Evolutionary conservation across 1,140 invertebrate genomes (phyloP).

Genomic region (Euglossa dilemma): DNA sequence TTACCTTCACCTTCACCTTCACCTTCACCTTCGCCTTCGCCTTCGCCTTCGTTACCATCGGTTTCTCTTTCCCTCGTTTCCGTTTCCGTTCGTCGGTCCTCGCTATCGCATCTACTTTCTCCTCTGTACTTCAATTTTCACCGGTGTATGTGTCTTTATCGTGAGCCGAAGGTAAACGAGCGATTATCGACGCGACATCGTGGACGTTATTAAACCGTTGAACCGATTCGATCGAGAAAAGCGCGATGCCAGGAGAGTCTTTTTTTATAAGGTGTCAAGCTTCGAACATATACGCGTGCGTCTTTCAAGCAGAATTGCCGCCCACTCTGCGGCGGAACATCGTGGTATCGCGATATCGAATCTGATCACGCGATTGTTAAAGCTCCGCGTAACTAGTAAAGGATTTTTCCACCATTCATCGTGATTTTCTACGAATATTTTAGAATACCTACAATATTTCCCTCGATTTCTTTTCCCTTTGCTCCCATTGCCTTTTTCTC

Average conservation of each 20-base stretch:
- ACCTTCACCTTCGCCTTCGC: too few relatives aligned
- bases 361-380: not conserved
- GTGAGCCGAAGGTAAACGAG: not conserved
- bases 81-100: conserved; percentile 16
- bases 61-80: not conserved
- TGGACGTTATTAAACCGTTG: too few relatives aligned
- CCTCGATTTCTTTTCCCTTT: not conserved
- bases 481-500: not conserved
- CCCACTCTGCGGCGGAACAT: not conserved
- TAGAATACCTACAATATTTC: not conserved
- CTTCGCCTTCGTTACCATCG: not conserved
- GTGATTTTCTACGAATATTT: too few relatives aligned
- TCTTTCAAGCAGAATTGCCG: conserved; percentile 46
- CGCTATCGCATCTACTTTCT: not conserved
- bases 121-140: not conserved
- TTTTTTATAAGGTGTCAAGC: conserved; percentile 26
- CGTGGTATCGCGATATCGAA: not conserved
- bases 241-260: conserved; percentile 27
- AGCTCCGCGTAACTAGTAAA: not conserved
- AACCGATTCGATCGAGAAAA: not conserved
- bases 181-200: not conserved
- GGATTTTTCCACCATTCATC: not conserved
- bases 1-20: not conserved
- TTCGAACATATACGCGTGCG: conserved; percentile 18
- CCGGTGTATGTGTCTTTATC: not conserved